Conservation (phyloP, 1,140 invertebrate genomes). For the Octopus bimaculoides region DNA sequence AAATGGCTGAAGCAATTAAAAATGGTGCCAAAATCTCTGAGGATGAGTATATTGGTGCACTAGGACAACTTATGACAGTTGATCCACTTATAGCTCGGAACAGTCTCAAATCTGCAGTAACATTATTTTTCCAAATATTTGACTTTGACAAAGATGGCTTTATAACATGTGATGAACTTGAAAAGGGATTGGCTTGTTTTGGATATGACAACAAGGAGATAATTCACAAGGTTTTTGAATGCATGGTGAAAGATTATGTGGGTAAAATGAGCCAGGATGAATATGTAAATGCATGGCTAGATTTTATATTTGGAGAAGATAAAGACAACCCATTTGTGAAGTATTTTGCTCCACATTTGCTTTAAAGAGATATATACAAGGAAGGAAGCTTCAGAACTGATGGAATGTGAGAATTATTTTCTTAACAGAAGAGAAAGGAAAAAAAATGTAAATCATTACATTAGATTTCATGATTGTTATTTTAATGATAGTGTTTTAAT, state of each 20-base stretch:
- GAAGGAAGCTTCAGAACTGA: not conserved
- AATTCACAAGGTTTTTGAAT: slow-evolving; percentile 16
- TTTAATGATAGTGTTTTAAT: too few species aligned
- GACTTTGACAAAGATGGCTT: slow-evolving; percentile 22
- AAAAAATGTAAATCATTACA: too few species aligned
- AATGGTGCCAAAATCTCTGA: slow-evolving; percentile 18
- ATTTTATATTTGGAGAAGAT: slow-evolving; percentile 22
- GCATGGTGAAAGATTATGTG: slow-evolving; percentile 10
- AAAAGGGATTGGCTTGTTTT: slow-evolving; percentile 21
- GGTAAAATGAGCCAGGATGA: slow-evolving; percentile 19
- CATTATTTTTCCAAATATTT: slow-evolving; percentile 24
- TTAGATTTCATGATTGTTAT: too few species aligned
- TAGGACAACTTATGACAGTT: slow-evolving; percentile 13
- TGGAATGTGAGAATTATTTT: too few species aligned
- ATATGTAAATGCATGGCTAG: slow-evolving; percentile 25
- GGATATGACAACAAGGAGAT: slow-evolving; percentile 20
- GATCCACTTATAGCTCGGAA: slow-evolving; percentile 16
- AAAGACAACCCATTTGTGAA: slow-evolving; percentile 17
- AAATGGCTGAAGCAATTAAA: slow-evolving; percentile 12
- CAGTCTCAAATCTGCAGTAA: slow-evolving; percentile 20
- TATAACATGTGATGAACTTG: slow-evolving; percentile 19
- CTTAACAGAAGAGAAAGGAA: too few species aligned
- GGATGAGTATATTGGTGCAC: slow-evolving; percentile 22
- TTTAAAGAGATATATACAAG: slow-evolving; percentile 1
- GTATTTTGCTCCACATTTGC: slow-evolving; percentile 21